These are phyloP conservation scores for Dicyrtomina minuta DNA, from an alignment of 2,888 invertebrate species.

Conservation along the genomic window DNA sequence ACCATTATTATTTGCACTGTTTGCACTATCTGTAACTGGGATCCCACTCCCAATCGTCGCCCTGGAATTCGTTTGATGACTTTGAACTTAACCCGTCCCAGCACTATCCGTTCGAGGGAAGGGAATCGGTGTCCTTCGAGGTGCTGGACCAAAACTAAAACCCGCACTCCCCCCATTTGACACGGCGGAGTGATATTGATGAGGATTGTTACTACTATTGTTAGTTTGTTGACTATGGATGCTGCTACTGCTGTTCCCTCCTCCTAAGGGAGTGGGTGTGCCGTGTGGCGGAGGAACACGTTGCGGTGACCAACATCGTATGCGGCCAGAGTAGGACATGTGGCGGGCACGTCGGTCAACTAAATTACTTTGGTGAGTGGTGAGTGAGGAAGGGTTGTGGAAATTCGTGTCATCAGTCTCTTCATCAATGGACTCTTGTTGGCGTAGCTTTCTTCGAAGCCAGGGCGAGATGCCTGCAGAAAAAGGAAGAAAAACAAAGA, in stretches of 20 bases:
- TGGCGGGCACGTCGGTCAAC: slow-evolving; percentile 44
- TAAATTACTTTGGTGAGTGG: slow-evolving; percentile 8
- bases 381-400: background rate
- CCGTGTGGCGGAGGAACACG: slow-evolving; percentile 9
- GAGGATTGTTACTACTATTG: background rate
- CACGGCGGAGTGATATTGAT: background rate
- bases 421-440: slow-evolving; percentile 49
- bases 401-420: slow-evolving; percentile 31
- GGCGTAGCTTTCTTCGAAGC: slow-evolving; percentile 46
- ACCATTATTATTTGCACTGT: background rate
- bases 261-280: too few relatives aligned
- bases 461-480: slow-evolving; percentile 51
- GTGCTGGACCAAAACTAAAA: slow-evolving; percentile 29
- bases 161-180: slow-evolving; percentile 19
- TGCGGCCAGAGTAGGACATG: slow-evolving; percentile 51
- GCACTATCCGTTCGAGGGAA: slow-evolving; percentile 20
- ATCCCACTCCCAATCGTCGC: background rate
- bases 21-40: background rate
- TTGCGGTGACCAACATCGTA: slow-evolving; percentile 49
- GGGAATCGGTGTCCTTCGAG: slow-evolving; percentile 41
- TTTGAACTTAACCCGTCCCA: background rate
- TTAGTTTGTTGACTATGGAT: background rate
- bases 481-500: slow-evolving; percentile 2
- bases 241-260: too few relatives aligned
- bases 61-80: background rate